Base-by-base conservation (phyloP, 1,140 invertebrate genomes). In the Dendroctonus ponderosae region DNA sequence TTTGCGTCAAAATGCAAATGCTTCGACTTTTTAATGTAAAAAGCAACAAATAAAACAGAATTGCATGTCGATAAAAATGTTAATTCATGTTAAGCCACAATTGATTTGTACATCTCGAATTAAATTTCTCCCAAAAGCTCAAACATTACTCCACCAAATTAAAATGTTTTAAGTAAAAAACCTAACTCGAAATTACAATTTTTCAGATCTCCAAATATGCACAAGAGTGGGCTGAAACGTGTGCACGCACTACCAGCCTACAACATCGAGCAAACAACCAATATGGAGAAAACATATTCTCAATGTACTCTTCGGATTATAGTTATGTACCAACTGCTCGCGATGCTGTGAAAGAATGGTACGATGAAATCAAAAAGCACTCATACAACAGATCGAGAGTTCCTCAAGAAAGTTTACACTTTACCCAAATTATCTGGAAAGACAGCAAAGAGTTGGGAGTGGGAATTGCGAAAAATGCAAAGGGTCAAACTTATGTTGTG, bases 201-300 rank as follows among this genome's bases (percentile, higher is more conserved):
- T 77, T 75, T 51, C 63, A 84, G 81, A 65, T 78, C 42, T 75
- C 80, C 68, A 80, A 83, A 68, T 79, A 82, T 58, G 80, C 88
- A 54, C 85, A 89, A 77, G 84, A 86, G 77, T 94, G 91, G 91
- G 92, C 92, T 0, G 84, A 88, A 40, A 86, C 87, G 44, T 80
- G 94, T 52, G 87, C 91, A 0, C 84, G 83, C 70, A 86, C 83
- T 62, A 86, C 90, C 67, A 82, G 80, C 63, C 84, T 94, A 73
- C 79, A 75, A 76, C 87, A 79, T 78, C 86, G 78, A 79, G 81
- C 79, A 74, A 86, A 72, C 50, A 75, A 73, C 44, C 42, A 54
- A 9, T 83, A 82, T 62, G 83, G 83, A 40, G 83, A 84, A 72
- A 82, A 80, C 63, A 77, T 84, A 62, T 91, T 89, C 72, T 86